Conservation (phyloP, 2,888 invertebrate genomes). For the Melieria omissa region DNA sequence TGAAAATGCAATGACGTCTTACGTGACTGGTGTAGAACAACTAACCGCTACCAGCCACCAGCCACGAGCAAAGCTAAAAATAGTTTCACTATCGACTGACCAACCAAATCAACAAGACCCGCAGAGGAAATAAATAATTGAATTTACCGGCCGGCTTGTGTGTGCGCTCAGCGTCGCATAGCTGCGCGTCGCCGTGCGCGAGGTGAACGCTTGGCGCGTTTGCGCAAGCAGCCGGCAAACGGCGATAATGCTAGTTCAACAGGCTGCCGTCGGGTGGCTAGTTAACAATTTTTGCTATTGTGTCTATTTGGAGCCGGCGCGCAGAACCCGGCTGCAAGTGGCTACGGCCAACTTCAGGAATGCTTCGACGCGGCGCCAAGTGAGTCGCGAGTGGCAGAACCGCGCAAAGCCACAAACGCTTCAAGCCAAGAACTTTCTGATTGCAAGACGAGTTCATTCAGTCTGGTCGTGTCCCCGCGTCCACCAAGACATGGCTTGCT, state of each 20-base stretch:
- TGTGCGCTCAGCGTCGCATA: not conserved
- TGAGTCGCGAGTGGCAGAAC: constrained; percentile 6
- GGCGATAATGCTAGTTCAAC: not conserved
- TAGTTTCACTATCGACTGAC: not conserved
- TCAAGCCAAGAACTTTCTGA: constrained; percentile 29
- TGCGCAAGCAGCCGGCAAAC: not conserved
- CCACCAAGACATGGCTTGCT: too few species aligned
- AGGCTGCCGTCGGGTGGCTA: not conserved
- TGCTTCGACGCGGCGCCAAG: not conserved
- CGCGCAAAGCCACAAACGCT: constrained; percentile 23
- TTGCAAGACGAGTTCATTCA: constrained; percentile 11
- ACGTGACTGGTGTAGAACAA: too few species aligned
- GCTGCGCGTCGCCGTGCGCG: not conserved
- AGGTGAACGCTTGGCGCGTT: not conserved
- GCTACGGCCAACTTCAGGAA: constrained; percentile 6
- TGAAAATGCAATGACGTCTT: too few species aligned
- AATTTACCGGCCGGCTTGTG: constrained; percentile 27
- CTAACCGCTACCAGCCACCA: too few species aligned
- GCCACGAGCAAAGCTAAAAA: not conserved
- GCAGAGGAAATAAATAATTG: constrained; percentile 6
- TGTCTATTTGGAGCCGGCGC: constrained; percentile 65
- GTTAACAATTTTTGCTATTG: constrained; percentile 61
- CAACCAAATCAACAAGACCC: not conserved
- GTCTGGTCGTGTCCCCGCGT: not conserved
- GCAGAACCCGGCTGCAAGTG: constrained; percentile 53